Percentiles rank a stretch among this genome's conserved stretches.
Conservation (phyloP, 1,140 invertebrate species). For the Epicauta chinensis region DNA sequence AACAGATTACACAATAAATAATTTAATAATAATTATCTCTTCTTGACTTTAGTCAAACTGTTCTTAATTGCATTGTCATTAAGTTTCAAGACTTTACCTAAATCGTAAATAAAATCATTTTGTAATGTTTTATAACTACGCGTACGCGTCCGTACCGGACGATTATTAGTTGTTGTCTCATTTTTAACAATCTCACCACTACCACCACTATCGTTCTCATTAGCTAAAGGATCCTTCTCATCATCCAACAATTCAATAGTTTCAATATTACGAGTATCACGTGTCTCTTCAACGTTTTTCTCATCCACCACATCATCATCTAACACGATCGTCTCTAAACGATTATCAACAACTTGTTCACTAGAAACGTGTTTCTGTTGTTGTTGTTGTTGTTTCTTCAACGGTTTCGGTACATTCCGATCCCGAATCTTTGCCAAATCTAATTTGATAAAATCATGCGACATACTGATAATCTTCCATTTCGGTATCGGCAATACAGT, state of each 20-base stretch:
- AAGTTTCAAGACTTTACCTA: slow-evolving; percentile 36
- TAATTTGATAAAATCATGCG: slow-evolving; percentile 25
- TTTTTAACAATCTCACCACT: neutral
- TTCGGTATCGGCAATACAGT: slow-evolving; percentile 37
- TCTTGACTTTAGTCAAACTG: neutral
- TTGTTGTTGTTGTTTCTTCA: slow-evolving; percentile 1
- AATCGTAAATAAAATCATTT: slow-evolving; percentile 63
- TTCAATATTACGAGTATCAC: neutral
- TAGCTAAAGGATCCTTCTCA: neutral
- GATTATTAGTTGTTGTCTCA: slow-evolving; percentile 12
- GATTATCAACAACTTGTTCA: neutral
- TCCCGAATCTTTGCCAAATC: neutral
- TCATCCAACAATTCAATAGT: neutral
- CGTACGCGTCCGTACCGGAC: slow-evolving; percentile 54
- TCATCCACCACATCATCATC: slow-evolving; percentile 7
- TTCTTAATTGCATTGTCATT: slow-evolving; percentile 8
- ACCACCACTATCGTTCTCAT: slow-evolving; percentile 2
- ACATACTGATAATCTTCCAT: slow-evolving; percentile 30
- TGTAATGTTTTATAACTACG: slow-evolving; percentile 51
- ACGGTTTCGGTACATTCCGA: neutral
- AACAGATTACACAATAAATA: no score
- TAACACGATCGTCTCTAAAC: slow-evolving; percentile 8
- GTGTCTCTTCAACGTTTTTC: neutral
- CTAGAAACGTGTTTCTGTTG: slow-evolving; percentile 1
- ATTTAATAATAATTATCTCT: neutral